Evolutionary conservation across 2,797 vertebrate species (phyloP).

Genomic region (Myotis daubentonii): DNA sequence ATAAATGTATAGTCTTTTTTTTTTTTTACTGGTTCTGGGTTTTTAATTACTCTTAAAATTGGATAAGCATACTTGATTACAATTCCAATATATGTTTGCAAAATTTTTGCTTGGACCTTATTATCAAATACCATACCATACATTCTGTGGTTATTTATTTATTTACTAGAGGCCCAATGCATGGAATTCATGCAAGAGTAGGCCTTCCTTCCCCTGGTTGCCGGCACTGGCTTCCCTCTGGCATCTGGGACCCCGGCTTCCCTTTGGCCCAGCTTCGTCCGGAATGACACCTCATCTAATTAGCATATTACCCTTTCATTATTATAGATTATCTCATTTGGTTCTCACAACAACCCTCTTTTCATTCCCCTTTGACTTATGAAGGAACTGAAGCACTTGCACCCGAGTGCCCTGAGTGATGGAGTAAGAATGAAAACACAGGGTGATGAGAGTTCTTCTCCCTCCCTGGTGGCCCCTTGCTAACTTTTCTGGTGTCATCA

Average conservation of each 20-base stretch:
- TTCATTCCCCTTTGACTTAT: neutral
- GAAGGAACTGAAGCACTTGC: neutral
- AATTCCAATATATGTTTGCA: neutral
- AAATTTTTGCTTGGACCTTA: slow-evolving; percentile 17
- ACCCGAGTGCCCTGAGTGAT: neutral
- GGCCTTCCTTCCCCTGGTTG: too few relatives aligned
- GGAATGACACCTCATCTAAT: too few relatives aligned
- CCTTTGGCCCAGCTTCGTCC: rapidly evolving
- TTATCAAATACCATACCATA: neutral
- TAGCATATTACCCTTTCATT: too few relatives aligned
- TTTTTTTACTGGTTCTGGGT: neutral
- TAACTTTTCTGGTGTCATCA: neutral
- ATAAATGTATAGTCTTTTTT: neutral
- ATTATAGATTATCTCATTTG: neutral
- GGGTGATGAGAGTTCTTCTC: neutral
- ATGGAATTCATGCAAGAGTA: too few relatives aligned
- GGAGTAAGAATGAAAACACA: neutral
- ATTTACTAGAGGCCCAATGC: too few relatives aligned
- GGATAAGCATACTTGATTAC: neutral
- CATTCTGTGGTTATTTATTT: neutral
- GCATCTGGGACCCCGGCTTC: too few relatives aligned
- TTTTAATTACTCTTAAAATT: slow-evolving; percentile 30
- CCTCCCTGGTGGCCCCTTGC: neutral
- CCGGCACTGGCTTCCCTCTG: too few relatives aligned
- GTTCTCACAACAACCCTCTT: neutral